phyloP scores from a whole-genome alignment of 1,140 invertebrate species.

The Panulirus ornatus region DNA sequence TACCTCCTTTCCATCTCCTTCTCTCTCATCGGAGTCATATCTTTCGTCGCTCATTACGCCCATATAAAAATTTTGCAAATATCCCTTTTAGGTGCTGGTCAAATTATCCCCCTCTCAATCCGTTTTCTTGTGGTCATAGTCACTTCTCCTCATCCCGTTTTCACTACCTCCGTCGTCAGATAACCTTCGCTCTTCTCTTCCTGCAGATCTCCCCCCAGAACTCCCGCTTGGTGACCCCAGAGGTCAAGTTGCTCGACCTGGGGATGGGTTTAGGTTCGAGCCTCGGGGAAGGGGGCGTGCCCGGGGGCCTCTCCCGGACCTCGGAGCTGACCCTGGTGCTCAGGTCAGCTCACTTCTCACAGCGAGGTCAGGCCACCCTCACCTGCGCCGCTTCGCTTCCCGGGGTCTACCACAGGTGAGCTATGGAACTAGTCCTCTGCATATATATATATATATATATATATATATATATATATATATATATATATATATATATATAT shows the following conservation, averaged over 20 bases:
- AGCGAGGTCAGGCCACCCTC: slow-evolving; percentile 44
- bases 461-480: slow-evolving; percentile 24
- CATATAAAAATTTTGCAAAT: no score
- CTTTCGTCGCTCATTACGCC: no score
- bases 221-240: slow-evolving; percentile 10
- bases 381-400: slow-evolving; percentile 35
- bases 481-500: neutral
- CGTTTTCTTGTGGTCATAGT: neutral
- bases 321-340: slow-evolving; percentile 33
- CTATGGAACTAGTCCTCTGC: neutral
- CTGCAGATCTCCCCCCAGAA: slow-evolving; percentile 30
- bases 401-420: slow-evolving; percentile 27
- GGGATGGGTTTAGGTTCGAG: neutral
- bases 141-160: neutral
- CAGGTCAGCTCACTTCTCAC: neutral
- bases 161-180: neutral
- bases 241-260: neutral
- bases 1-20: no score
- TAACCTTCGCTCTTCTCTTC: no score
- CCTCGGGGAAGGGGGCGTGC: neutral
- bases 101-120: neutral
- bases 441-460: slow-evolving; percentile 31
- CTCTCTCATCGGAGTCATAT: no score
- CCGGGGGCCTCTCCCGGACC: neutral
- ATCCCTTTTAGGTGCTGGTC: no score